Evolutionary conservation across 2,797 vertebrate genomes (phyloP).

Genomic region (Girardinus metallicus): DNA sequence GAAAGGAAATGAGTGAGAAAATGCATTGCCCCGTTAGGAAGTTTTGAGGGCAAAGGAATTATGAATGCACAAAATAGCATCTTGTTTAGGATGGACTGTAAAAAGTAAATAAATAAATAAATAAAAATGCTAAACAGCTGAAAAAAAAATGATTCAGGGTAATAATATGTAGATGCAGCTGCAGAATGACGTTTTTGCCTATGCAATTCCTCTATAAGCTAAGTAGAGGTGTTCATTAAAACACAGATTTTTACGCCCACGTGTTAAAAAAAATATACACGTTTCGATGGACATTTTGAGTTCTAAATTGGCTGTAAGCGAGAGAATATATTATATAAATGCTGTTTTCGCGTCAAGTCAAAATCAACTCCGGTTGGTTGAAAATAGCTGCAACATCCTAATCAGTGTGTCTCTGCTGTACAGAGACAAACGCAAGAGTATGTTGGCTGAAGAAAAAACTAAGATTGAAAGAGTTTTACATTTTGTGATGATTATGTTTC

Average conservation of each 20-base stretch:
- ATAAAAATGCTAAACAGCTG: slow-evolving; percentile 54
- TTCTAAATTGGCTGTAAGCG: not conserved
- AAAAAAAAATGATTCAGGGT: slow-evolving; percentile 36
- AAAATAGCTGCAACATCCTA: not conserved
- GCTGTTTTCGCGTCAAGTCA: not conserved
- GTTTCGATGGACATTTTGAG: not conserved
- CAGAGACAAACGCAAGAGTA: not conserved
- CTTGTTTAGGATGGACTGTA: slow-evolving; percentile 23
- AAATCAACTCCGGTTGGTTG: not conserved
- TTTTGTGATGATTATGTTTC: not conserved
- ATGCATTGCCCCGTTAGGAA: slow-evolving; percentile 67
- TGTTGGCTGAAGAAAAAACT: not conserved
- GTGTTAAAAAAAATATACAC: not conserved
- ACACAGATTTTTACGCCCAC: slow-evolving; percentile 27
- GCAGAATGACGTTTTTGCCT: slow-evolving; percentile 31
- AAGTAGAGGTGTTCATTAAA: slow-evolving; percentile 34
- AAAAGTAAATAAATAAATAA: not conserved
- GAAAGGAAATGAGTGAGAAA: slow-evolving; percentile 41
- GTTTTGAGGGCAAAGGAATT: slow-evolving; percentile 66
- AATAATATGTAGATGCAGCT: slow-evolving; percentile 28
- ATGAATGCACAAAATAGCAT: slow-evolving; percentile 73
- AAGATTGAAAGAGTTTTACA: not conserved
- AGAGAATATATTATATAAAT: not conserved
- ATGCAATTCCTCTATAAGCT: slow-evolving; percentile 8
- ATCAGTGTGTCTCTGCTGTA: not conserved